Base-by-base conservation (phyloP, 2,797 vertebrate species). In the Sylvilagus floridanus region DNA sequence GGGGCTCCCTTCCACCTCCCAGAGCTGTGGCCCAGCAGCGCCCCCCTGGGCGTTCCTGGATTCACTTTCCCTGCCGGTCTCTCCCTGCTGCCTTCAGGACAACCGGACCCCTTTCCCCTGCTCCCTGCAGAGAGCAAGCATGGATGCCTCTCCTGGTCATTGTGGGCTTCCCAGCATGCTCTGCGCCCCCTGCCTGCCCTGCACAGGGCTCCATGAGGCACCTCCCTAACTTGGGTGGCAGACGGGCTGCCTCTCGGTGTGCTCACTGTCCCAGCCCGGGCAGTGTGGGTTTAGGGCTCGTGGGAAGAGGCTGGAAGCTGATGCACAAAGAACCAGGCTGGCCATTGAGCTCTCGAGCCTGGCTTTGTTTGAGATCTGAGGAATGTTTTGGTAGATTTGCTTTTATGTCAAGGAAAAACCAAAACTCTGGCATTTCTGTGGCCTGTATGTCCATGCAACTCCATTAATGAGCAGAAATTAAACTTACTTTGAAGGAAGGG, bases 301-400 rank as follows among this genome's bases (percentile, higher is more conserved):
- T 91, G 95, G 73, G 73, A 87, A 95, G 94, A 75, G 24, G 72
- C 8, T 1, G 57, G 86, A 71, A 94, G 63, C 69, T 73, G 26
- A 72, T 52, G 90, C 57, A 84, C 69, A 87, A 94, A 77, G 54
- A 72, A 68, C 28, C 9, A 42, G 84, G 50, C 28, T 72, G 90
- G 89, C 77, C 37, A 72, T 3, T 37, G 19, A 26, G 82, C 78
- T 85, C 90, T 79, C 84, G 75, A 7, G 78, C 81, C 77, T 96
- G 93, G 35, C 90, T 94, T 87, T 68, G 54, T 88, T 96, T 91
- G 68, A 69, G 68, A 50, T 42, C 62, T 88, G 84, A 95, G 77
- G 91, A 83, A 92, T 63, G 42, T 90, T 93, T 86, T 52, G 73
- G 52, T 95, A 85, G 77, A 90, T 88, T 88, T 91, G 30, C 47